A percentile compares a stretch with the other conserved stretches of the same genome.
Evolutionary conservation across 1,140 invertebrate species (phyloP).

Genomic region (Nomia melanderi): DNA sequence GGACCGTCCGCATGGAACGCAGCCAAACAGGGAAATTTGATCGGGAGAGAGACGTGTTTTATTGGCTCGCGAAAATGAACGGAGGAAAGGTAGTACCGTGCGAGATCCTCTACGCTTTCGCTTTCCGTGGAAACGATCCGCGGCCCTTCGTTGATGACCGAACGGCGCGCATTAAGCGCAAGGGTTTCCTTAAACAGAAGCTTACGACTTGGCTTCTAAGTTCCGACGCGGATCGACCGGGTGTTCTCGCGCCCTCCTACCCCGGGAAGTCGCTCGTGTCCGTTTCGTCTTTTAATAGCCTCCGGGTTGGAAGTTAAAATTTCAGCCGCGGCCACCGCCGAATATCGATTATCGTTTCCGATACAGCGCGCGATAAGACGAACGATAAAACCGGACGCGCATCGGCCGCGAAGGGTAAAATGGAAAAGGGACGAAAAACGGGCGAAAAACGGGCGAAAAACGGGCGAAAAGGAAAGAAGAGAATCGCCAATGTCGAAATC

Average conservation of each 20-base stretch:
- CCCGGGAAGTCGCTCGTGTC: background rate
- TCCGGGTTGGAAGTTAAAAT: conserved; percentile 25
- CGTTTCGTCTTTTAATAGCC: conserved; percentile 27
- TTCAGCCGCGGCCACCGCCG: background rate
- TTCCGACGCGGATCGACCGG: conserved; percentile 53
- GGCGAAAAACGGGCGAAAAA: background rate
- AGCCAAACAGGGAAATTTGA: conserved; percentile 4
- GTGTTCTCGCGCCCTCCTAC: background rate
- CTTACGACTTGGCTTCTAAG: conserved; percentile 75
- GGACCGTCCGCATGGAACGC: background rate
- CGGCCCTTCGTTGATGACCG: background rate
- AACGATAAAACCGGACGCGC: conserved; percentile 17
- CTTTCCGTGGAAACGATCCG: background rate
- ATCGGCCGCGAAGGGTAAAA: background rate
- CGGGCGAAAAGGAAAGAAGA: background rate
- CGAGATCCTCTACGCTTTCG: background rate
- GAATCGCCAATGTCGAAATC: background rate
- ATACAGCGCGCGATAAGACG: conserved; percentile 21
- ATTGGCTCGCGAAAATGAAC: background rate
- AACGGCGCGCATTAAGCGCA: conserved; percentile 43
- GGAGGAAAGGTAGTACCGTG: background rate
- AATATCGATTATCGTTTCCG: conserved; percentile 44
- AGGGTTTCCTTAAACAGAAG: conserved; percentile 73
- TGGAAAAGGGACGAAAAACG: no score
- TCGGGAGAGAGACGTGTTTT: background rate